Evolutionary conservation across 2,888 invertebrate species (phyloP).

Genomic region (Scaptomyza tumidula): DNA sequence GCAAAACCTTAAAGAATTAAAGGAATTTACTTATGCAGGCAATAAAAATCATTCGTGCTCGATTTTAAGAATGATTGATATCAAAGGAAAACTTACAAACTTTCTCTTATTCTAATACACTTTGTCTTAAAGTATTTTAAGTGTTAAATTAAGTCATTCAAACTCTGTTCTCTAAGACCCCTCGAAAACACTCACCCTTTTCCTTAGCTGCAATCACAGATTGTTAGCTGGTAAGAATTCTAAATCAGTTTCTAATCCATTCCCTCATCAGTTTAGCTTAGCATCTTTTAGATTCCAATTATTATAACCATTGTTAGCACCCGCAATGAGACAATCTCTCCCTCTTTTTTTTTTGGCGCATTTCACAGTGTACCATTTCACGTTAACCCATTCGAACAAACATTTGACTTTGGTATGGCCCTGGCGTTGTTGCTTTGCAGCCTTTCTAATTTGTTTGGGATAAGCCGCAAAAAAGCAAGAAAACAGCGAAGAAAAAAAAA

Average conservation of each 20-base stretch:
- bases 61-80: too few relatives aligned
- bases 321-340: slow-evolving; percentile 2
- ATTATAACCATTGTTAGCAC: slow-evolving; percentile 43
- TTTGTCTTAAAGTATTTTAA: neutral
- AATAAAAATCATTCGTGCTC: too few relatives aligned
- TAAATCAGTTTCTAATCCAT: slow-evolving; percentile 43
- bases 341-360: neutral
- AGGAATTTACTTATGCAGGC: neutral
- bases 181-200: neutral
- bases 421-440: slow-evolving; percentile 12
- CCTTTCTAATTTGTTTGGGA: slow-evolving; percentile 68
- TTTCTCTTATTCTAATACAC: too few relatives aligned
- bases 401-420: slow-evolving; percentile 30
- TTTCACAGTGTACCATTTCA: neutral
- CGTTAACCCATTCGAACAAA: slow-evolving; percentile 21
- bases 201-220: slow-evolving; percentile 13
- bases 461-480: slow-evolving; percentile 44
- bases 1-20: neutral
- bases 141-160: neutral
- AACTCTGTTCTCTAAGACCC: too few relatives aligned
- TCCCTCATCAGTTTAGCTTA: slow-evolving; percentile 26
- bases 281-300: slow-evolving; percentile 28
- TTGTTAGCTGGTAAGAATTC: slow-evolving; percentile 24
- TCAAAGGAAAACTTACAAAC: too few relatives aligned
- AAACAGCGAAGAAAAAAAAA: slow-evolving; percentile 3